Evolutionary conservation across 1,140 invertebrate genomes (phyloP).

Genomic region (Drosophila chauvacae): DNA sequence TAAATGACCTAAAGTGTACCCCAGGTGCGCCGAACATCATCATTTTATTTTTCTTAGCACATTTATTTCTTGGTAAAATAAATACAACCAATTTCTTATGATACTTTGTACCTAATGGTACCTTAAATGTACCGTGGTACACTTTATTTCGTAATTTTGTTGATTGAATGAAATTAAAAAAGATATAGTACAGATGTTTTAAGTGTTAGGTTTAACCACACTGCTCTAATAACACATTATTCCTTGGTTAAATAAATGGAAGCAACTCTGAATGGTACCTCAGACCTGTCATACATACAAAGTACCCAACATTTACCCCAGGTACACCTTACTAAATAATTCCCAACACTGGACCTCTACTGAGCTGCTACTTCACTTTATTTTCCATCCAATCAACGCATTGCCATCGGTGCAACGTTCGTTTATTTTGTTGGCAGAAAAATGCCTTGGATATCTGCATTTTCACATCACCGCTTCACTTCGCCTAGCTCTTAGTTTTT

Average conservation of each 20-base stretch:
- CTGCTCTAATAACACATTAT: background rate
- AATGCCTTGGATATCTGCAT: constrained; percentile 63
- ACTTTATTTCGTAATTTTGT: no score
- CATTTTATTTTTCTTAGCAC: background rate
- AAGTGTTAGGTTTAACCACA: no score
- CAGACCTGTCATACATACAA: background rate
- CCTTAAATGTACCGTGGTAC: background rate
- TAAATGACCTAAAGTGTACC: background rate
- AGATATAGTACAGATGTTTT: no score
- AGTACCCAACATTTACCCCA: background rate
- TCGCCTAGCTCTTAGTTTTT: constrained; percentile 38
- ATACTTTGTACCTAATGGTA: background rate
- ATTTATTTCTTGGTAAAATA: background rate
- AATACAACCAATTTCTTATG: background rate
- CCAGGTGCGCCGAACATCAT: no score
- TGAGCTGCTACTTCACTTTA: constrained; percentile 26
- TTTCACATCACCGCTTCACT: constrained; percentile 60
- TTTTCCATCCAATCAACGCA: constrained; percentile 54
- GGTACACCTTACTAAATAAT: constrained; percentile 2
- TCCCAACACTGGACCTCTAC: constrained; percentile 7
- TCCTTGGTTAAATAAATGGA: background rate
- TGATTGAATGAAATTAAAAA: no score
- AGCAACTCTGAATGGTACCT: background rate
- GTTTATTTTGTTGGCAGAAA: constrained; percentile 49
- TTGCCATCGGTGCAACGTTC: constrained; percentile 51